Conservation (phyloP, 2,888 invertebrate species). For the Norana najaformis region DNA sequence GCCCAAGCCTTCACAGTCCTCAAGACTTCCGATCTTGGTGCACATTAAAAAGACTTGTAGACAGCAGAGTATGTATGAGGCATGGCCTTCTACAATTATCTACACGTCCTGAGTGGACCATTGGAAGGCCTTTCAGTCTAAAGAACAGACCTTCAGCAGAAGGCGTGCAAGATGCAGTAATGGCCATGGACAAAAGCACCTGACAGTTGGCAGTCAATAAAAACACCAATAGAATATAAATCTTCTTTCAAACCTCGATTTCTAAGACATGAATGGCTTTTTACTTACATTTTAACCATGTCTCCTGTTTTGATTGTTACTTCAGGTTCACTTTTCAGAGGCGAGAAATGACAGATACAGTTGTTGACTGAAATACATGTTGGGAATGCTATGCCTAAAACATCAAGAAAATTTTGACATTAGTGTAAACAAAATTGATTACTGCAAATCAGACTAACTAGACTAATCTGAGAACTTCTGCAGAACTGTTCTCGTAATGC, state of each 20-base stretch:
- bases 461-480: too few relatives aligned
- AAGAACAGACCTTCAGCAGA: neutral
- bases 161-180: neutral
- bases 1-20: too few relatives aligned
- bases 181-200: neutral
- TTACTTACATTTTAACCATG: constrained; percentile 91
- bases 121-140: too few relatives aligned
- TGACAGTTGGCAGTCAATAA: neutral
- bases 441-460: too few relatives aligned
- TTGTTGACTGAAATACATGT: constrained; percentile 98
- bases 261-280: neutral
- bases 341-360: constrained; percentile 98
- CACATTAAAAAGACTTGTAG: too few relatives aligned
- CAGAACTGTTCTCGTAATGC: too few relatives aligned
- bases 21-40: too few relatives aligned
- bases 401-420: neutral
- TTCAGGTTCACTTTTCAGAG: constrained; percentile 83
- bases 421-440: neutral
- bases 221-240: neutral
- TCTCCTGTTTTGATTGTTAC: constrained; percentile 80
- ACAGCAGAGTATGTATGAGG: too few relatives aligned
- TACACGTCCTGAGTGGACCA: too few relatives aligned
- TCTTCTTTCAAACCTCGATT: neutral
- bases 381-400: constrained; percentile 87
- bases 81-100: too few relatives aligned